Percentiles rank a stretch among this genome's conserved stretches.
Conservation (phyloP, 2,113 vertebrate genomes). For the Charina bottae region DNA sequence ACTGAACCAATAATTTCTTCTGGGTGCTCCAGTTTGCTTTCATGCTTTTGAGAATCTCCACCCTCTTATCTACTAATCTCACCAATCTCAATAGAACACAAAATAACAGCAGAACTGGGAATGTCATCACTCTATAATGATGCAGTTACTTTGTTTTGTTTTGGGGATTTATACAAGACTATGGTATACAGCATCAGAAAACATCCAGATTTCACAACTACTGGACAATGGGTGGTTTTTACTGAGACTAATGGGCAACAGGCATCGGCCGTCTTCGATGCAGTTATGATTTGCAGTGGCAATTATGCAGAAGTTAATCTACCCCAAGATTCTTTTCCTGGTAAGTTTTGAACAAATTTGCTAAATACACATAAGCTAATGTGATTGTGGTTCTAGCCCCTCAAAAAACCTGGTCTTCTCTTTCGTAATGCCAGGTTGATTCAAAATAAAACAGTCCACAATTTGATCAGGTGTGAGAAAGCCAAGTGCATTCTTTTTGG, state of each 20-base stretch:
- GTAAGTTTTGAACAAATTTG: constrained; percentile 65
- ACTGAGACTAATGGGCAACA: constrained; percentile 64
- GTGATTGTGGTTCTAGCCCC: neutral
- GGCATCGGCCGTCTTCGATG: constrained; percentile 81
- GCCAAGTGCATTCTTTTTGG: neutral
- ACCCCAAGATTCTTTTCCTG: constrained; percentile 83
- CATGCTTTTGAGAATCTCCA: neutral
- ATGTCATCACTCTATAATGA: neutral
- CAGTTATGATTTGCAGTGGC: constrained; percentile 87
- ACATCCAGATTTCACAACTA: constrained; percentile 74
- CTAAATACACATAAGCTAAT: neutral
- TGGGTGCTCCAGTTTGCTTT: neutral
- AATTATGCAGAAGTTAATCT: constrained; percentile 72
- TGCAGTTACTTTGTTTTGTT: neutral
- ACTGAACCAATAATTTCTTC: neutral
- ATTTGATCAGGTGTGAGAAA: neutral
- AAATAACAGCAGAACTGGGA: neutral
- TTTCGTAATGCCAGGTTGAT: neutral
- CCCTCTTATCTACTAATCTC: neutral
- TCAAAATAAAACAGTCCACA: neutral
- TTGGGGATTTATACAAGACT: constrained; percentile 74
- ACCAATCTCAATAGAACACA: neutral
- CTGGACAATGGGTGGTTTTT: constrained; percentile 89
- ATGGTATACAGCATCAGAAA: constrained; percentile 76
- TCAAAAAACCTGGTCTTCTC: neutral